These are phyloP conservation scores for Neodiprion lecontei DNA, from an alignment of 1,140 invertebrate species.

Conservation along the genomic window DNA sequence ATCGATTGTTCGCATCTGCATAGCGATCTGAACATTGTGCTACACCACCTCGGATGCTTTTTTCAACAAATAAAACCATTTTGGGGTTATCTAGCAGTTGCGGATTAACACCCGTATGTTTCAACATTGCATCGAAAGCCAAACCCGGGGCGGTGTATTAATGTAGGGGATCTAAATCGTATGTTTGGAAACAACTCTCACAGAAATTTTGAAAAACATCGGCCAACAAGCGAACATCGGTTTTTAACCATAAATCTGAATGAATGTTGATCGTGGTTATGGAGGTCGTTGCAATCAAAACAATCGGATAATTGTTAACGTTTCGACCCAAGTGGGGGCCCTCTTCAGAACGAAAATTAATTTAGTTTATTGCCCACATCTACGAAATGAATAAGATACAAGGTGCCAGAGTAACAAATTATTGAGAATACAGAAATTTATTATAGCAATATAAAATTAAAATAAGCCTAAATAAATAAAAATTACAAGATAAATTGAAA, in stretches of 20 bases:
- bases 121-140: conserved; percentile 54
- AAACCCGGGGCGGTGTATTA: conserved; percentile 51
- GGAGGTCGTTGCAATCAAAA: no score
- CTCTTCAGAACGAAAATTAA: no score
- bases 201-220: conserved; percentile 62
- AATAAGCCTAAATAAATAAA: no score
- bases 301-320: no score
- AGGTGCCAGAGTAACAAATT: no score
- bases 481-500: no score
- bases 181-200: conserved; percentile 32
- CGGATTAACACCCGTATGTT: conserved; percentile 50
- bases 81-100: conserved; percentile 58
- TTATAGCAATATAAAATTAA: no score
- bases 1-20: conserved; percentile 59
- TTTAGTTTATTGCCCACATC: no score
- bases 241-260: conserved; percentile 55
- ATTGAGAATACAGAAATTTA: no score
- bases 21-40: conserved; percentile 48
- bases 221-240: conserved; percentile 49
- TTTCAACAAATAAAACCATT: conserved; percentile 53
- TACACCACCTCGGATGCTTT: conserved; percentile 48
- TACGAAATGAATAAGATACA: conserved; percentile 21
- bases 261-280: conserved; percentile 15
- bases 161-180: conserved; percentile 46
- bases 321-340: no score